Percentiles rank a stretch among this genome's conserved stretches.
phyloP scores from a whole-genome alignment of 2,797 vertebrate genomes.

The Poeciliopsis presidionis region DNA sequence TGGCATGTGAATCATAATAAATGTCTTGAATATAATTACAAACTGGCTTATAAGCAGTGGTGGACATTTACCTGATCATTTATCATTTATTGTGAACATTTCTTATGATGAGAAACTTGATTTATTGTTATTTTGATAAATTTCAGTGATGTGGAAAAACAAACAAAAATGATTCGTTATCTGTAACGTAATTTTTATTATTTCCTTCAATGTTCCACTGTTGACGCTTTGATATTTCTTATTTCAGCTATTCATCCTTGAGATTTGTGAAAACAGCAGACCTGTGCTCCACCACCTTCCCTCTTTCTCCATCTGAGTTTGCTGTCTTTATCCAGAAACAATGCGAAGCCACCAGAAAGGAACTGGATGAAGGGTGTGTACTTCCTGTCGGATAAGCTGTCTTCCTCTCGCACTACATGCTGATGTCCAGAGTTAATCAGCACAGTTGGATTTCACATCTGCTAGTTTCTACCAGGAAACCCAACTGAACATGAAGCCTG shows the following conservation, averaged over 20 bases:
- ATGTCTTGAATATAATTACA: not conserved
- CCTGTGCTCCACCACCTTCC: constrained; percentile 76
- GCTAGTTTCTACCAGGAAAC: constrained; percentile 28
- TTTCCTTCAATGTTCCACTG: no score
- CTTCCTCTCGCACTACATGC: constrained; percentile 15
- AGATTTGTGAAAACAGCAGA: constrained; percentile 86
- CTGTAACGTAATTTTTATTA: no score
- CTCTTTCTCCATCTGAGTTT: constrained; percentile 83
- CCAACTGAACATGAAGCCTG: constrained; percentile 40
- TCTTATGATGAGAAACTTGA: no score
- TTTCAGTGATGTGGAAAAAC: constrained; percentile 3
- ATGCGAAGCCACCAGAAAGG: constrained; percentile 79
- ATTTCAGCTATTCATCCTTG: constrained; percentile 82
- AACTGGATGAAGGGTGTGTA: constrained; percentile 83
- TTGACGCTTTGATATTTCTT: constrained; percentile 1
- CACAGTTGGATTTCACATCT: constrained; percentile 13
- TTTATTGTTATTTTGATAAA: no score
- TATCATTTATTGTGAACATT: no score
- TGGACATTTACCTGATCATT: no score
- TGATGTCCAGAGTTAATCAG: constrained; percentile 21
- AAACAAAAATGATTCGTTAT: no score
- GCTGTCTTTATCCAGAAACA: constrained; percentile 79
- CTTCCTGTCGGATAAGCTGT: constrained; percentile 26
- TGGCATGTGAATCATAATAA: not conserved
- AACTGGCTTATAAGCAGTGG: not conserved